phyloP scores from a whole-genome alignment of 1,140 invertebrate genomes.

The Mercenaria mercenaria region DNA sequence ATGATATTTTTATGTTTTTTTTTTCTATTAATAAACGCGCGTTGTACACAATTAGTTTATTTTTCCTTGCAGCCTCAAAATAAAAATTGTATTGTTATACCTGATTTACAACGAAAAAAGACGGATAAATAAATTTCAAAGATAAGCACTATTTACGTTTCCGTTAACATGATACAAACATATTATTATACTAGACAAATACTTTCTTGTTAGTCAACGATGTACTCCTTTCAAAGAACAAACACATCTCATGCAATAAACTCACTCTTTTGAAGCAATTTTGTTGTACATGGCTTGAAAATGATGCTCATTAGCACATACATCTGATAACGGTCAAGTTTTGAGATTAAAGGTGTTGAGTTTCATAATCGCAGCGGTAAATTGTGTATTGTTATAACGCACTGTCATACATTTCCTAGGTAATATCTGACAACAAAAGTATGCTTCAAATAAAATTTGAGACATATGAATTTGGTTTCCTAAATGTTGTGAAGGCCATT shows the following conservation, averaged over 20 bases:
- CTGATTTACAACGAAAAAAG: too few relatives aligned
- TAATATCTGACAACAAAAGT: too few relatives aligned
- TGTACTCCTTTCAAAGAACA: neutral
- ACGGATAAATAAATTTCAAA: neutral
- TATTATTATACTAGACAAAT: neutral
- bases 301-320: too few relatives aligned
- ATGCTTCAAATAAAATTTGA: neutral
- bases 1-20: neutral
- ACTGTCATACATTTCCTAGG: neutral
- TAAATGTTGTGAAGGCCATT: neutral
- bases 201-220: neutral
- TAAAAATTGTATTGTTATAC: too few relatives aligned
- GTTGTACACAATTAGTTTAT: too few relatives aligned
- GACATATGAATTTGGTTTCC: neutral
- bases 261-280: neutral
- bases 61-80: too few relatives aligned
- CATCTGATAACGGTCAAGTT: neutral
- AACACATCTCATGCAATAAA: neutral
- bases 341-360: neutral
- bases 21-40: neutral
- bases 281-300: neutral
- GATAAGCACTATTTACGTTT: neutral
- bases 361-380: neutral
- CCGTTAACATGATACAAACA: neutral
- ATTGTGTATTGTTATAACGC: neutral